Base-by-base conservation (phyloP, 1,140 invertebrate genomes). In the Aphis gossypii region DNA sequence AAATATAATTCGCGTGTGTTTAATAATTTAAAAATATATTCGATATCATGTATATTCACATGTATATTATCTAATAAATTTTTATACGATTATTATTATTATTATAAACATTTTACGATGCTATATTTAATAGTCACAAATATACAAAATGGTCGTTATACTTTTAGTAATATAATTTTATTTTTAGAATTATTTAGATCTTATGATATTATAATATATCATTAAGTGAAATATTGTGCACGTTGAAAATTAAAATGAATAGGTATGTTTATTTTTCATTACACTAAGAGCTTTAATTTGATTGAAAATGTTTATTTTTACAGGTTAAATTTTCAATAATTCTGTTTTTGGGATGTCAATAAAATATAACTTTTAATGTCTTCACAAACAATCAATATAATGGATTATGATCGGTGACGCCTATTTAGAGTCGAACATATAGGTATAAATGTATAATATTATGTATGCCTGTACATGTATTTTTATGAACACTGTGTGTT, bases 201-300 rank as follows among this genome's bases (percentile, higher is more conserved):
- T 76, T 20, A 76, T 20, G 14, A 51, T 30, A 44, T 44, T 44
- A 8, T 84, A 84, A 84, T 41, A 23, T 88, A 88, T 20, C 6
- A 35, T 35, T 9, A 88, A 51, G n/a, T 38, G 30, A 88, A 88
- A 51, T 35, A 51, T 89, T 38, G 35, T 89, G 35, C 20, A 38
- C 54, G 21, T 38, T 1, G 21, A 38, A 89, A 56, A 41, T 87
- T 87, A 89, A 89, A 56, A 90, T 46, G 38, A 68, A 90, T 44
- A 90, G 54, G 89, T 68, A 90, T 38, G 89, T 68, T 68, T n/a
- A 38, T 68, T 60, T 90, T 90, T 68, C 89, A 90, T 90, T 90
- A 90, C 38, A 68, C 30, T 44, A 56, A 90, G 56, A 90, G 89
- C 56, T 90, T 90, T 68, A 90, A 68, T 90, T 60, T 56, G 25